These are phyloP conservation scores for Thunnus albacares DNA, from an alignment of 2,797 vertebrate genomes.

Conservation along the genomic window DNA sequence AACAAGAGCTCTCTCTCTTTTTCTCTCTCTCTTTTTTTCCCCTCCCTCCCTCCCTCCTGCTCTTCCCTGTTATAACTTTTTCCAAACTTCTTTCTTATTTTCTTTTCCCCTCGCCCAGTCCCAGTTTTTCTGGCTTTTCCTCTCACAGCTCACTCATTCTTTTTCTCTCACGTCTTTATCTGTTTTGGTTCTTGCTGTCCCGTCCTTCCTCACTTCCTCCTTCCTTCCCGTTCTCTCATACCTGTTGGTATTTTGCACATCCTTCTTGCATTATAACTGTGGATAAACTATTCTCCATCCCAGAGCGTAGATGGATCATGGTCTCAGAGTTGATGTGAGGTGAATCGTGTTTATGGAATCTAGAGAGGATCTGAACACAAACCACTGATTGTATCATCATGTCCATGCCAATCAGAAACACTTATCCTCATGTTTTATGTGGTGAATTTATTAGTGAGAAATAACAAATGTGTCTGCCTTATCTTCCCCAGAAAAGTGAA, in stretches of 20 bases:
- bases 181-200: constrained; percentile 58
- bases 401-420: constrained; percentile 47
- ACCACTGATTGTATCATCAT: constrained; percentile 39
- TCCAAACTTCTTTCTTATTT: constrained; percentile 82
- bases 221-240: constrained; percentile 62
- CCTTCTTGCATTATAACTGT: constrained; percentile 53
- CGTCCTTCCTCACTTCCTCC: constrained; percentile 56
- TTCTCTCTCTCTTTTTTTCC: constrained; percentile 59
- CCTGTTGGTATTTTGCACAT: constrained; percentile 58
- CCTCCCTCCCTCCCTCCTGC: constrained; percentile 58
- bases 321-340: constrained; percentile 64
- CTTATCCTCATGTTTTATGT: constrained; percentile 39
- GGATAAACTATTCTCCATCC: constrained; percentile 47
- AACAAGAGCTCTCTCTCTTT: constrained; percentile 85
- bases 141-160: constrained; percentile 51
- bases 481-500: constrained; percentile 61
- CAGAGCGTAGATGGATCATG: constrained; percentile 32
- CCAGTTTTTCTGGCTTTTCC: constrained; percentile 71
- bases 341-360: constrained; percentile 58
- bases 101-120: constrained; percentile 74
- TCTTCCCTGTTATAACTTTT: constrained; percentile 78
- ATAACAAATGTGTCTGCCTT: constrained; percentile 48
- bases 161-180: constrained; percentile 65
- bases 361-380: constrained; percentile 21
- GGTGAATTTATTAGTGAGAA: constrained; percentile 24